These are phyloP conservation scores for Patella pellucida DNA, from an alignment of 2,888 invertebrate species.

Conservation along the genomic window DNA sequence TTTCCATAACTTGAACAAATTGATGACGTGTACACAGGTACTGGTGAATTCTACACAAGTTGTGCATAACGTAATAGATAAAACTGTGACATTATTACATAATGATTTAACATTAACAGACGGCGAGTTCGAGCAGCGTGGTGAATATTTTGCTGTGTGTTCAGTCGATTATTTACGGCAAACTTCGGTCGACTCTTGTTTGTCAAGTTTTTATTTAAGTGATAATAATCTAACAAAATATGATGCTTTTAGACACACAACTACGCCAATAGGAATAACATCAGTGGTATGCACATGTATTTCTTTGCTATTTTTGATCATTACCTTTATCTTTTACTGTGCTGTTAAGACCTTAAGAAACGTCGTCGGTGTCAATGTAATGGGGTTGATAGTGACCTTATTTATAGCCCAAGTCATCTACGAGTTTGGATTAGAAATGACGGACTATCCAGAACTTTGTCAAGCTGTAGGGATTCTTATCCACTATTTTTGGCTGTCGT, in stretches of 20 bases:
- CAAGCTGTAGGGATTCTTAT: neutral
- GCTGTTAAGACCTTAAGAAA: neutral
- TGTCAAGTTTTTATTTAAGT: neutral
- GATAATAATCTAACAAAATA: too few species aligned
- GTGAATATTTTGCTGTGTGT: neutral
- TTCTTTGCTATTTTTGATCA: neutral
- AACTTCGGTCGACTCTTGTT: neutral
- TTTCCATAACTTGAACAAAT: neutral
- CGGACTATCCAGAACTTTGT: neutral
- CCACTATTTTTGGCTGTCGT: neutral
- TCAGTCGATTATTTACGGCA: neutral
- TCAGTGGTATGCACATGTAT: neutral
- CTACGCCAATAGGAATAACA: neutral
- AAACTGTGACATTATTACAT: neutral
- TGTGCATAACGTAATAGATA: neutral
- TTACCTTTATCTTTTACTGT: neutral
- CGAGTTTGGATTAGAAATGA: neutral
- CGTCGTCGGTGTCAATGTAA: neutral
- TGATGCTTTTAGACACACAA: neutral
- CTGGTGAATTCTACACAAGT: constrained; percentile 1
- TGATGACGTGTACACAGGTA: neutral
- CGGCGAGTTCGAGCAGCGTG: neutral
- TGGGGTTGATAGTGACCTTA: neutral
- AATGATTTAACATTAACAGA: neutral
- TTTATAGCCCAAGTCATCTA: neutral